These are phyloP conservation scores for Papilio elwesi DNA, from an alignment of 2,888 invertebrate species.

Conservation along the genomic window DNA sequence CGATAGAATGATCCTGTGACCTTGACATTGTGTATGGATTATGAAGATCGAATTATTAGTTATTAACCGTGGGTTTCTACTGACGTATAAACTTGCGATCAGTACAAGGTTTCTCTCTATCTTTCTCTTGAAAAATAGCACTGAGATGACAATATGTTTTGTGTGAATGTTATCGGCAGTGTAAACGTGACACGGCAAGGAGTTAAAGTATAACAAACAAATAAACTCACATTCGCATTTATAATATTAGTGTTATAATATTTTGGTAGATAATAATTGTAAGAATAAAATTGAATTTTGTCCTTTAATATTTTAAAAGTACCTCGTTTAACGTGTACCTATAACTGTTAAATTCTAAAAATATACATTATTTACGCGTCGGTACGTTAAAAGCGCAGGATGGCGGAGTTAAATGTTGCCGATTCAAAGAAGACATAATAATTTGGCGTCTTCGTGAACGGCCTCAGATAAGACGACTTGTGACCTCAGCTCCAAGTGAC, in stretches of 20 bases:
- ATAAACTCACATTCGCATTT: no score
- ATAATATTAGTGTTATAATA: not conserved
- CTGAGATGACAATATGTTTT: no score
- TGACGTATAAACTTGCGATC: no score
- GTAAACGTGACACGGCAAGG: no score
- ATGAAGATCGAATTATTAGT: no score
- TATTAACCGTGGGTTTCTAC: no score
- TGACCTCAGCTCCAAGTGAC: conserved; percentile 42
- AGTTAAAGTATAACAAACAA: no score
- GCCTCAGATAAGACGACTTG: conserved; percentile 42
- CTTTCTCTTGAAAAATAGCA: no score
- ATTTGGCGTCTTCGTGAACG: conserved; percentile 30
- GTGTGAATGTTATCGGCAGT: no score
- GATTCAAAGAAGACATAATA: conserved; percentile 34
- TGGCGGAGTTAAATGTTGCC: conserved; percentile 5
- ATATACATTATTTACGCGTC: not conserved
- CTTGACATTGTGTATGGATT: no score
- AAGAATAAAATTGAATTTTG: not conserved
- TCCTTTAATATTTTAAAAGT: not conserved
- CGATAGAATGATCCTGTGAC: no score
- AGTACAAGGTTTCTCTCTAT: no score
- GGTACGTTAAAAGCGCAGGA: conserved; percentile 16
- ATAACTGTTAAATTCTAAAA: conserved; percentile 14
- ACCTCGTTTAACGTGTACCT: not conserved
- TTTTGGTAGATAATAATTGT: not conserved